Base-by-base conservation (phyloP, 2,888 invertebrate species). In the Saturnia pavonia region DNA sequence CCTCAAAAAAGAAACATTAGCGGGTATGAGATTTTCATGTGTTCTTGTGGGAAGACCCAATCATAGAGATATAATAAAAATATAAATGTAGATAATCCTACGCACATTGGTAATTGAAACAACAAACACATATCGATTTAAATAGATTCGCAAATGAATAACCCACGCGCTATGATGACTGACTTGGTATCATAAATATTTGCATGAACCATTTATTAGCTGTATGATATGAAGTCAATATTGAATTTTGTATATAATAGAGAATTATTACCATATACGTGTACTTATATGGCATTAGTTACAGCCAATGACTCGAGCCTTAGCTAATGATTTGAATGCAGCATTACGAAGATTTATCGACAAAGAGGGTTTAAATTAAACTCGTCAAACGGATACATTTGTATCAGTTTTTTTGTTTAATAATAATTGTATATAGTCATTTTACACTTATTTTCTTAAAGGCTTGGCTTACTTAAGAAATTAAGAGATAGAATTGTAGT, bases 71-170 rank as follows among this genome's bases (percentile, higher is more conserved):
- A 1, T n/a, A 51, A n/a, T 51, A n/a, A 51, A 57, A 0, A 12
- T 25, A 57, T 57, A 57, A 57, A 25, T 1, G 4, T 60, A 12
- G 57, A 60, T 60, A 60, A 60, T 14, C 57, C 27, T 60, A 60
- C 25, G 25, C 25, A 60, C 40, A n/a, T 19, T 65, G 65, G 11
- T 40, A 65, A 40, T 65, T n/a, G 40, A 65, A 40, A 65, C n/a
- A 40, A 40, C 40, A 40, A 60, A 65, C 65, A 65, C 65, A 65
- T 63, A 16, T 65, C 6, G 40, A 65, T 65, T 11, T 65, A 65
- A 40, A 65, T n/a, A 9, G 34, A 65, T 40, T 65, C 19, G 65
- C 40, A 40, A 65, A 65, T 65, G 65, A 40, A 65, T 65, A 65
- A 40, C 34, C 65, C 65, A 65, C 65, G 34, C 65, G n/a, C 19